Evolutionary conservation across 1,140 invertebrate species (phyloP).

Genomic region (Halictus rubicundus): DNA sequence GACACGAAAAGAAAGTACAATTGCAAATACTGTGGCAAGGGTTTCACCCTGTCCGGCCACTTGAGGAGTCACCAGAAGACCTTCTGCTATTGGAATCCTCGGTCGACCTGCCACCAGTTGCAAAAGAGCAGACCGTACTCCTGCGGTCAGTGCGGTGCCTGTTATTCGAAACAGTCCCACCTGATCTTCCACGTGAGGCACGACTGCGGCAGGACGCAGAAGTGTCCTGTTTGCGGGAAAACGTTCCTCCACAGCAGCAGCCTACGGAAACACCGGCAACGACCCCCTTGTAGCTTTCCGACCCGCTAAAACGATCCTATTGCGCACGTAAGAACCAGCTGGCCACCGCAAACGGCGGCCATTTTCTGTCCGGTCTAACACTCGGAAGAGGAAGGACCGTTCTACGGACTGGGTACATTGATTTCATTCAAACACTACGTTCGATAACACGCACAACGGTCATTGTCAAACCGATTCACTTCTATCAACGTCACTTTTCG

Average conservation of each 20-base stretch:
- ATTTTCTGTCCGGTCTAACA: background rate
- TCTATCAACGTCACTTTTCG: no score
- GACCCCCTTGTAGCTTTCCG: slow-evolving; percentile 45
- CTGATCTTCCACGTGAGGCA: slow-evolving; percentile 72
- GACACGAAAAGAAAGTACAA: slow-evolving; percentile 61
- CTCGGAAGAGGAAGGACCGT: background rate
- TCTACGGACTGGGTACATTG: background rate
- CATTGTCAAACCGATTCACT: no score
- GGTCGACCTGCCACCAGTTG: slow-evolving; percentile 61
- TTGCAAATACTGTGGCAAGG: slow-evolving; percentile 80
- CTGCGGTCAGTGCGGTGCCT: slow-evolving; percentile 67
- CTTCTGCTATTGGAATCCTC: slow-evolving; percentile 71
- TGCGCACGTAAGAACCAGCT: no score
- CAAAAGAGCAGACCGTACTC: slow-evolving; percentile 64
- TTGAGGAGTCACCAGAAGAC: slow-evolving; percentile 77
- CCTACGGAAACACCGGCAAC: slow-evolving; percentile 74
- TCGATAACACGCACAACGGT: no score
- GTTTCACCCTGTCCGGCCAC: slow-evolving; percentile 80
- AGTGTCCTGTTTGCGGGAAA: slow-evolving; percentile 78
- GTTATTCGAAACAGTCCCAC: slow-evolving; percentile 69
- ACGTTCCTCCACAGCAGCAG: slow-evolving; percentile 78
- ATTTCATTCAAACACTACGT: background rate
- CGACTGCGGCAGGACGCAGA: slow-evolving; percentile 72
- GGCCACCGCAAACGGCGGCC: no score
- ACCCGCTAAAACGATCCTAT: slow-evolving; percentile 18